Evolutionary conservation across 2,797 vertebrate genomes (phyloP).

Genomic region (Miichthys miiuy): DNA sequence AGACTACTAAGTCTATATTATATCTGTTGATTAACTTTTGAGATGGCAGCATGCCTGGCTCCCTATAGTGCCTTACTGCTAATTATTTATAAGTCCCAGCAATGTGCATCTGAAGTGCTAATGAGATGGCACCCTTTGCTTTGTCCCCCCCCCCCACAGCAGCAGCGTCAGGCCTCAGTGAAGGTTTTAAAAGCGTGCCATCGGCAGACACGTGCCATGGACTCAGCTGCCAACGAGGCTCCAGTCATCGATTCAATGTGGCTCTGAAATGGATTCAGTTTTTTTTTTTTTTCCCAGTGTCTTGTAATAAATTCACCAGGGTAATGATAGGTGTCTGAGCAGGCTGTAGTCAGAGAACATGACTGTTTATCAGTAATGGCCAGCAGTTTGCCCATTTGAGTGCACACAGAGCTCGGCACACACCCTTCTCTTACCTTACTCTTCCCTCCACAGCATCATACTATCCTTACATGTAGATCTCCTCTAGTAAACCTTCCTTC

Average conservation of each 20-base stretch:
- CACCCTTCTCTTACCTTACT: slow-evolving; percentile 40
- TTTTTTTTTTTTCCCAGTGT: slow-evolving; percentile 39
- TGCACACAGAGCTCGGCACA: slow-evolving; percentile 34
- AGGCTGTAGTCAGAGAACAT: slow-evolving; percentile 50
- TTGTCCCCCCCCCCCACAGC: slow-evolving; percentile 14
- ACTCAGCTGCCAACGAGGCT: slow-evolving; percentile 65
- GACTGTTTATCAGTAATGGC: slow-evolving; percentile 60
- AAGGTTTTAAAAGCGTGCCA: slow-evolving; percentile 50
- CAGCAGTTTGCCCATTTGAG: slow-evolving; percentile 51
- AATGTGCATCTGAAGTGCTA: slow-evolving; percentile 70
- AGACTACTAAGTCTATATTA: too few species aligned
- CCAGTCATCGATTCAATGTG: slow-evolving; percentile 63
- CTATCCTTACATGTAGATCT: slow-evolving; percentile 16
- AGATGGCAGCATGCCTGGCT: slow-evolving; percentile 34
- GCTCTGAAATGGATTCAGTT: slow-evolving; percentile 50
- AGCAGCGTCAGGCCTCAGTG: slow-evolving; percentile 16
- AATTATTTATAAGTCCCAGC: slow-evolving; percentile 70
- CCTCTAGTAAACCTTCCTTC: slow-evolving; percentile 15
- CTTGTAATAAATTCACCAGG: slow-evolving; percentile 63
- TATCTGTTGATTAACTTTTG: slow-evolving; percentile 54
- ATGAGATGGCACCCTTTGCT: slow-evolving; percentile 62
- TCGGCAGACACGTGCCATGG: slow-evolving; percentile 51
- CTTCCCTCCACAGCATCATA: slow-evolving; percentile 27
- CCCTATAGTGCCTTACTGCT: slow-evolving; percentile 46
- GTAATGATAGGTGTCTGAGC: slow-evolving; percentile 64